Base-by-base conservation (phyloP, 2,888 invertebrate genomes). In the Epsilonema sp. region DNA sequence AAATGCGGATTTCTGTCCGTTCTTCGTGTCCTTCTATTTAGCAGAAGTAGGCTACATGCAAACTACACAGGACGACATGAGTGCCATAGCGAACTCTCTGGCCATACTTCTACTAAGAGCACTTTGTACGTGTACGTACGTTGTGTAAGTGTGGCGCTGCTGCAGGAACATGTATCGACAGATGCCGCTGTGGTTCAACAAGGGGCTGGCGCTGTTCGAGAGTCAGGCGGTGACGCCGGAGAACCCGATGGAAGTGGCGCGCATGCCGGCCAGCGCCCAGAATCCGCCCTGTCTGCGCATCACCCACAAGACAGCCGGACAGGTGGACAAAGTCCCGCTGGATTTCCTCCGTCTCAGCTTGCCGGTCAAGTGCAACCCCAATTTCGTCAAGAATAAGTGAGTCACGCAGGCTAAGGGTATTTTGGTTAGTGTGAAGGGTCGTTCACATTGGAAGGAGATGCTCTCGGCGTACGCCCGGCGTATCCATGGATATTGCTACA, bases 131-230 rank as follows among this genome's bases (percentile, higher is more conserved):
- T n/a, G n/a, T n/a, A n/a, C n/a, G n/a, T n/a, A n/a, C 16, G 31
- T 16, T 11, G 31, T 31, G 16, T 31, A 16, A 16, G 31, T 31
- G 31, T 11, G 16, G 31, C 16, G 31, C 31, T 31, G 31, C 52
- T 56, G 13, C 60, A 90, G 90, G 0, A 97, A 97, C 64, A 99
- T 97, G 97, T 87, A 86, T 56, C 78, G 90, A 13, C 79, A 81
- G 13, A 86, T 97, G 38, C 92, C 94, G 0, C 84, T 87, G 65
- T 99, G 97, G 97, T 99, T 90, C 65, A 90, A 87, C 0, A 92
- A 90, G 65, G 89, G 92, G 63, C 85, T 89, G 62, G 86, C 94
- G 0, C 80, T 87, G 55, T 97, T 92, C 67, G 86, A 89, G 66
- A 89, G 61, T 82, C 85, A 0, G 85, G 87, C 57, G 85, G 86